Percentiles rank a stretch among this genome's conserved stretches.
Evolutionary conservation across 2,888 invertebrate genomes (phyloP).

Genomic region (Tiliacea citrago): DNA sequence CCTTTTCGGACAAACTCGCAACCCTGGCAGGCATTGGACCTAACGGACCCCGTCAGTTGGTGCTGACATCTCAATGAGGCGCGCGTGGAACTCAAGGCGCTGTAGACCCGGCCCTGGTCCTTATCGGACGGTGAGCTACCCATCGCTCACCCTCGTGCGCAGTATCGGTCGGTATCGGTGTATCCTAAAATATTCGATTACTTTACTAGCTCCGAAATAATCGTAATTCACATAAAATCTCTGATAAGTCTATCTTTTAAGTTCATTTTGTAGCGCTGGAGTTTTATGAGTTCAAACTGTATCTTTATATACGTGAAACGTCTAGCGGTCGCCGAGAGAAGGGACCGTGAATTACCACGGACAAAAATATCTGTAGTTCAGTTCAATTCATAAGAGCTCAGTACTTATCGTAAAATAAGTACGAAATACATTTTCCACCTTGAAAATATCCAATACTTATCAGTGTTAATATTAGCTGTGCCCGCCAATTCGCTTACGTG

Average conservation of each 20-base stretch:
- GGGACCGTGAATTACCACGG: not conserved
- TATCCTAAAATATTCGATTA: not conserved
- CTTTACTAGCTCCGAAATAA: not conserved
- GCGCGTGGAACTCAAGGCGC: no score
- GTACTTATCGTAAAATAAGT: not conserved
- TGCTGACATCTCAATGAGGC: no score
- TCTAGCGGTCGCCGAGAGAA: not conserved
- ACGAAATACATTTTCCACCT: not conserved
- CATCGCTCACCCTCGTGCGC: no score
- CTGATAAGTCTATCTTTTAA: not conserved
- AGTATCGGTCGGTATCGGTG: not conserved
- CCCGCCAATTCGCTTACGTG: no score
- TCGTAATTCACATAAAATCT: not conserved
- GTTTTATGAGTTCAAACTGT: constrained; percentile 5
- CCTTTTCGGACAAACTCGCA: no score
- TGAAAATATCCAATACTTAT: not conserved
- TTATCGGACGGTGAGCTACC: no score
- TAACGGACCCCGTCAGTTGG: no score
- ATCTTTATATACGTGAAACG: not conserved
- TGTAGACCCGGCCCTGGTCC: no score
- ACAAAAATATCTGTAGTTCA: not conserved
- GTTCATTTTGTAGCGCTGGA: constrained; percentile 2
- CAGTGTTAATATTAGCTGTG: no score
- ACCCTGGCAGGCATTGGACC: no score
- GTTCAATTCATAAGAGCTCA: not conserved